These are phyloP conservation scores for Drosophila varians DNA, from an alignment of 1,140 invertebrate species.

Conservation along the genomic window DNA sequence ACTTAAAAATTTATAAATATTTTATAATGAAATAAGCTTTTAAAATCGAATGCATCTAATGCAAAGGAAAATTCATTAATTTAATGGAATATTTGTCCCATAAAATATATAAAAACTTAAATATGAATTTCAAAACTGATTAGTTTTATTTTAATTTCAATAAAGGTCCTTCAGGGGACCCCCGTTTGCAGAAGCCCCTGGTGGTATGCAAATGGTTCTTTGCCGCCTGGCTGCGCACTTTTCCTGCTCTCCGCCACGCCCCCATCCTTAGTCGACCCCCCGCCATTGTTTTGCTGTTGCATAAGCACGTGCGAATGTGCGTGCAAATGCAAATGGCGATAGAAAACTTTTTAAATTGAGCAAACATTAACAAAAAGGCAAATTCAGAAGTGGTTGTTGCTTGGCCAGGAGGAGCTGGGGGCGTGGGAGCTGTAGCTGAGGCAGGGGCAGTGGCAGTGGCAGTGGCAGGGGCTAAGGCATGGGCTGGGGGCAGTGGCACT, in stretches of 20 bases:
- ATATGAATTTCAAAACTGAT: background rate
- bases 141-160: background rate
- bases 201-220: conserved; percentile 71
- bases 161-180: background rate
- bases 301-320: conserved; percentile 77
- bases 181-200: conserved; percentile 45
- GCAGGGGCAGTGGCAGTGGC: background rate
- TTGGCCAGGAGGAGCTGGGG: conserved; percentile 5
- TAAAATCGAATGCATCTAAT: background rate
- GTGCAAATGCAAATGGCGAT: conserved; percentile 79
- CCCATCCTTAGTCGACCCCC: background rate
- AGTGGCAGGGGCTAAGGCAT: background rate
- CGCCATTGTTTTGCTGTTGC: conserved; percentile 51
- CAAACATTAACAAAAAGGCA: conserved; percentile 76
- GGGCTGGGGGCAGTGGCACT: conserved; percentile 14
- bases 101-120: background rate
- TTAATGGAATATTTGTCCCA: no score
- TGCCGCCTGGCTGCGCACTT: conserved; percentile 60
- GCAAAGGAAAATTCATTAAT: background rate
- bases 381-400: conserved; percentile 19
- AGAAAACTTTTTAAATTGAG: conserved; percentile 81
- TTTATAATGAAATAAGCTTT: background rate
- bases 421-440: no score
- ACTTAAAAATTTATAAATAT: no score
- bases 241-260: conserved; percentile 13